Conservation (phyloP, 2,797 vertebrate species). For the Manis javanica region DNA sequence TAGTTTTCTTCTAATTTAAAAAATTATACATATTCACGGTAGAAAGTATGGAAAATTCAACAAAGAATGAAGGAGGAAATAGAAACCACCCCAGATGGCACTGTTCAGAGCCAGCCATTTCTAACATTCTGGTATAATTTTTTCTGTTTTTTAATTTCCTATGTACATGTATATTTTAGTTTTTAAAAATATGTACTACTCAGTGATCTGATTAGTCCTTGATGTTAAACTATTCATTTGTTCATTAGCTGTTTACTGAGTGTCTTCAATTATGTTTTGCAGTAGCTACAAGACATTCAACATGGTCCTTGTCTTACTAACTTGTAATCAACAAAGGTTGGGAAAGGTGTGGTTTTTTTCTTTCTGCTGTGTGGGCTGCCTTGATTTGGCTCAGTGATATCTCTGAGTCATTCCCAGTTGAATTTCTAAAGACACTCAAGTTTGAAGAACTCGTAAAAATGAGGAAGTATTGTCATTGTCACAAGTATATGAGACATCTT, state of each 20-base stretch:
- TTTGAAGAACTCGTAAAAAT: neutral
- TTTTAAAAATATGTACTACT: neutral
- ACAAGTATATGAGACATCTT: neutral
- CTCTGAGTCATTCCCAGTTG: neutral
- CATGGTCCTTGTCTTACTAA: neutral
- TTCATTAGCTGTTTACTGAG: neutral
- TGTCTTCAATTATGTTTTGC: neutral
- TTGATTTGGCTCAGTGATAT: neutral
- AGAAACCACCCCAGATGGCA: neutral
- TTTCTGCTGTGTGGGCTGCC: neutral
- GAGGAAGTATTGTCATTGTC: neutral
- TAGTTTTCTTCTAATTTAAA: neutral
- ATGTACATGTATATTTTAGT: neutral
- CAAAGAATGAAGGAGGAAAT: neutral
- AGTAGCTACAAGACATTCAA: neutral
- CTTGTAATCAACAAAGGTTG: neutral
- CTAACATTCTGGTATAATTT: neutral
- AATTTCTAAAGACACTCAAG: neutral
- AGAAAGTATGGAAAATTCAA: constrained; percentile 7
- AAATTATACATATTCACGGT: neutral
- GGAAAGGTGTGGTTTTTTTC: neutral
- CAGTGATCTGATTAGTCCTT: neutral
- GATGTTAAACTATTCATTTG: neutral
- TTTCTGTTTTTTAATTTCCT: neutral
- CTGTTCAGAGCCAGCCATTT: neutral